Evolutionary conservation across 2,888 invertebrate species (phyloP).

Genomic region (Hymenopus coronatus): DNA sequence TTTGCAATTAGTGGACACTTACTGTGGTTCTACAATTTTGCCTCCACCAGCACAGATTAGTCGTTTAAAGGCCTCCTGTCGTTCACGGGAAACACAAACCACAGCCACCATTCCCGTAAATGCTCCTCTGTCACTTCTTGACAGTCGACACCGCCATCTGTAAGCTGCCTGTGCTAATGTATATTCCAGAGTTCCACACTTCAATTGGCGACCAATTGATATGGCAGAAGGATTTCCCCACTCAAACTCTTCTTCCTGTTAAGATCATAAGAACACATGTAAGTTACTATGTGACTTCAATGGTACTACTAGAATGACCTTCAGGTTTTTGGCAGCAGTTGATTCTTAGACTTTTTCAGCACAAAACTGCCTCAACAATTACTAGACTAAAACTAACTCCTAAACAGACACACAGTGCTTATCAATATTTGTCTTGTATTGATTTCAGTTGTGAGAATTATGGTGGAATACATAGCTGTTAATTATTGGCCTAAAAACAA

Average conservation of each 20-base stretch:
- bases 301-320: too few species aligned
- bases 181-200: conserved; percentile 11
- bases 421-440: too few species aligned
- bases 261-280: conserved; percentile 25
- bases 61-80: conserved; percentile 61
- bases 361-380: too few species aligned
- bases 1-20: neutral
- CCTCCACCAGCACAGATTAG: conserved; percentile 80
- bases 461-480: too few species aligned
- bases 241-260: conserved; percentile 76
- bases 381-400: too few species aligned
- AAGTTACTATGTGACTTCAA: neutral
- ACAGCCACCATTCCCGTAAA: conserved; percentile 56
- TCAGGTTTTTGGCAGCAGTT: too few species aligned
- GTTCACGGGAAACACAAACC: conserved; percentile 58
- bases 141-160: conserved; percentile 63
- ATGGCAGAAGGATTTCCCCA: conserved; percentile 69
- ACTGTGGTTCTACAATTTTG: conserved; percentile 51
- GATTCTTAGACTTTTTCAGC: neutral
- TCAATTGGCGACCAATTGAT: neutral
- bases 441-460: too few species aligned
- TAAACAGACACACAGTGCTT: too few species aligned
- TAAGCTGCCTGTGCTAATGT: conserved; percentile 44
- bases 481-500: too few species aligned
- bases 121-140: conserved; percentile 46